A percentile compares a stretch with the other conserved stretches of the same genome.
These are phyloP conservation scores for Talpa occidentalis DNA, from an alignment of 2,113 vertebrate genomes.

Conservation along the genomic window DNA sequence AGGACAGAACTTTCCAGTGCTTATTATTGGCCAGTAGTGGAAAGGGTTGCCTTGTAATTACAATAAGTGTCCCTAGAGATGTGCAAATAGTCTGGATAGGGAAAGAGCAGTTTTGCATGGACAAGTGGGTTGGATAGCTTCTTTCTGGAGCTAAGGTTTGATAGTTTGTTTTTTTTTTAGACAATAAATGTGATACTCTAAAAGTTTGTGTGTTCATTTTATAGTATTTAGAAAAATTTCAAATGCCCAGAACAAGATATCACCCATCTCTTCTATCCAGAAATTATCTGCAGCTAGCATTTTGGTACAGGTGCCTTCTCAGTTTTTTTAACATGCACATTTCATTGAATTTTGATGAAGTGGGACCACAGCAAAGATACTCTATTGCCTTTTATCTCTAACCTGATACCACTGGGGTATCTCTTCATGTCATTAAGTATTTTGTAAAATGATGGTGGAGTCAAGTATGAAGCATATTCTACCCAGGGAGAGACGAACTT, in stretches of 20 bases:
- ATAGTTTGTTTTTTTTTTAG: not conserved
- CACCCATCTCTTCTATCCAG: not conserved
- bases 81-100: not conserved
- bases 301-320: not conserved
- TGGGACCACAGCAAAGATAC: not conserved
- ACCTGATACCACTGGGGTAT: not conserved
- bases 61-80: not conserved
- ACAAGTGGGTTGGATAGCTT: not conserved
- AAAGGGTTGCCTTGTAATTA: not conserved
- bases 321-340: not conserved
- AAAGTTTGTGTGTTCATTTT: not conserved
- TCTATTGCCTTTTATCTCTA: not conserved
- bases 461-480: not conserved
- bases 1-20: not conserved
- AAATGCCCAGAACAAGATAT: not conserved
- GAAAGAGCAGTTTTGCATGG: not conserved
- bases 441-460: not conserved
- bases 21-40: not conserved
- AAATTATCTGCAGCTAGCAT: not conserved
- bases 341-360: conserved; percentile 17
- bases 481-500: not conserved
- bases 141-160: conserved; percentile 12
- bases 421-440: not conserved
- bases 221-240: conserved; percentile 25
- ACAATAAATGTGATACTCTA: not conserved